These are phyloP conservation scores for Lapara coniferarum DNA, from an alignment of 2,888 invertebrate species.

Conservation along the genomic window DNA sequence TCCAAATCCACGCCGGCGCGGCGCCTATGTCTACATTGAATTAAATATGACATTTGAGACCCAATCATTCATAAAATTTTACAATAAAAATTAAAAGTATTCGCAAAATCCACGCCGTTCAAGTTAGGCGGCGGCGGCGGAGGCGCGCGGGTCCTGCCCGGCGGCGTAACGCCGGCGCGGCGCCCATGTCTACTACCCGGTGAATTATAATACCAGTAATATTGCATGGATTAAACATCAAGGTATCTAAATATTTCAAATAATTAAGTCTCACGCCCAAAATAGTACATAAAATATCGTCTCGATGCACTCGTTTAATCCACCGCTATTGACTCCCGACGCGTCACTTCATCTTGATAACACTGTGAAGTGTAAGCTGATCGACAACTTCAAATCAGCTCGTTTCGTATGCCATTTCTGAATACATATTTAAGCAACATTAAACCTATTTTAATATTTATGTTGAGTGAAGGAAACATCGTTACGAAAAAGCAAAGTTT, in stretches of 20 bases:
- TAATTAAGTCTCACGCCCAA: not conserved
- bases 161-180: too few relatives aligned
- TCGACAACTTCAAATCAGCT: not conserved
- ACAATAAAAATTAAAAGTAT: too few relatives aligned
- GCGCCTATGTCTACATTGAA: too few relatives aligned
- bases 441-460: slow-evolving; percentile 15
- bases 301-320: not conserved
- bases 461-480: slow-evolving; percentile 12
- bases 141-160: too few relatives aligned
- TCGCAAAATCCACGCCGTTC: too few relatives aligned
- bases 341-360: not conserved
- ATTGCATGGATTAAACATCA: not conserved
- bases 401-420: not conserved
- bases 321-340: too few relatives aligned
- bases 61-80: too few relatives aligned
- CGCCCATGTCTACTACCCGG: too few relatives aligned
- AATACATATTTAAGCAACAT: slow-evolving; percentile 16
- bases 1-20: too few relatives aligned
- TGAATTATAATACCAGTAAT: too few relatives aligned
- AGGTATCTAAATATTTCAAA: not conserved
- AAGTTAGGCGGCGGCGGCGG: too few relatives aligned
- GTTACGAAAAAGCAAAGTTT: slow-evolving; percentile 20
- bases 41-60: too few relatives aligned
- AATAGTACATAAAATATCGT: not conserved
- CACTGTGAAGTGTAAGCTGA: not conserved